phyloP scores from a whole-genome alignment of 2,797 vertebrate species.

The Ctenosaura bakeri region DNA sequence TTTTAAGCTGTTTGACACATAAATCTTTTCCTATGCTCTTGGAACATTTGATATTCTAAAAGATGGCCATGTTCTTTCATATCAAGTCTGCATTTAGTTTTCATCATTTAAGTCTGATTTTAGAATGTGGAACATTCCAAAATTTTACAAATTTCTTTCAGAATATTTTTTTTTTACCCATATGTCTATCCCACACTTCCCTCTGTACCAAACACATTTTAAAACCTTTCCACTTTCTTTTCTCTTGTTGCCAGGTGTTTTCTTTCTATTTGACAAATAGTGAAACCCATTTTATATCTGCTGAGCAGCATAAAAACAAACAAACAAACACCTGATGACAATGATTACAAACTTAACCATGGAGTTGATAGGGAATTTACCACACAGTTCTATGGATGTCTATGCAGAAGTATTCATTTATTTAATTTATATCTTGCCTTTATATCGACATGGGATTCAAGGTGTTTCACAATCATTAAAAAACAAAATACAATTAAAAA shows the following conservation, averaged over 20 bases:
- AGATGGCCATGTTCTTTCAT: background rate
- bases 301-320: background rate
- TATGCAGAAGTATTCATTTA: background rate
- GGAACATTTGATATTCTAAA: background rate
- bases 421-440: background rate
- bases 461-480: too few species aligned
- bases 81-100: background rate
- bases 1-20: background rate
- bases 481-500: too few species aligned
- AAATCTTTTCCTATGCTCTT: background rate
- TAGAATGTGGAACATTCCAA: too few species aligned
- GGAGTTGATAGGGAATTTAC: background rate
- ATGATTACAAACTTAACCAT: background rate
- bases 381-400: background rate
- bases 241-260: background rate
- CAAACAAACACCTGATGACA: too few species aligned
- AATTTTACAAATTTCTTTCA: too few species aligned
- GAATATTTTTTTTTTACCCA: too few species aligned
- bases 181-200: background rate
- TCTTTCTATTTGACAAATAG: background rate
- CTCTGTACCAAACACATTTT: background rate
- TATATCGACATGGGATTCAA: background rate
- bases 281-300: background rate
- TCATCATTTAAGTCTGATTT: too few species aligned
- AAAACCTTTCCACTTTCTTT: background rate